Evolutionary conservation across 1,140 invertebrate genomes (phyloP).

Genomic region (Sitobion miscanthi): DNA sequence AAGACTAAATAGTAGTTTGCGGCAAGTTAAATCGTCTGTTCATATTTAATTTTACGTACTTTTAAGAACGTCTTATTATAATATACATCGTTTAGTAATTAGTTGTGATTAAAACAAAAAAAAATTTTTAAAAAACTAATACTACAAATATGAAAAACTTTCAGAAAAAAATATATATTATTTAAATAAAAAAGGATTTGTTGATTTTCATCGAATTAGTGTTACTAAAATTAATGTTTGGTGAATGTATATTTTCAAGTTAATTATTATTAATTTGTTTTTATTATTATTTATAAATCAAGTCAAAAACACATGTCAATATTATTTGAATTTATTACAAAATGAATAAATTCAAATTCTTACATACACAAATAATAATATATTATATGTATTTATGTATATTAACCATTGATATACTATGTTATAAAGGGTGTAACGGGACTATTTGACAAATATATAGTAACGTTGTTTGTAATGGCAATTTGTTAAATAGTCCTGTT

Average conservation of each 20-base stretch:
- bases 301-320: background rate
- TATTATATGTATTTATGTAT: no score
- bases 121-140: background rate
- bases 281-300: no score
- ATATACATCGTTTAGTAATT: background rate
- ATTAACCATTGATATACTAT: no score
- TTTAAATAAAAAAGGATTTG: no score
- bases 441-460: no score
- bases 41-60: background rate
- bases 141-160: background rate
- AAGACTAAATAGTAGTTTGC: background rate
- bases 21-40: background rate
- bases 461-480: no score
- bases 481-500: no score
- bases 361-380: background rate
- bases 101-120: background rate
- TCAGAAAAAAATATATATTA: background rate
- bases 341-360: background rate
- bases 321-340: background rate
- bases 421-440: background rate
- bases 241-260: no score
- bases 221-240: no score
- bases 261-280: no score
- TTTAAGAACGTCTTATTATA: background rate
- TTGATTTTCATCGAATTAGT: no score